Evolutionary conservation across 2,797 vertebrate species (phyloP).

Genomic region (Acanthopagrus latus): DNA sequence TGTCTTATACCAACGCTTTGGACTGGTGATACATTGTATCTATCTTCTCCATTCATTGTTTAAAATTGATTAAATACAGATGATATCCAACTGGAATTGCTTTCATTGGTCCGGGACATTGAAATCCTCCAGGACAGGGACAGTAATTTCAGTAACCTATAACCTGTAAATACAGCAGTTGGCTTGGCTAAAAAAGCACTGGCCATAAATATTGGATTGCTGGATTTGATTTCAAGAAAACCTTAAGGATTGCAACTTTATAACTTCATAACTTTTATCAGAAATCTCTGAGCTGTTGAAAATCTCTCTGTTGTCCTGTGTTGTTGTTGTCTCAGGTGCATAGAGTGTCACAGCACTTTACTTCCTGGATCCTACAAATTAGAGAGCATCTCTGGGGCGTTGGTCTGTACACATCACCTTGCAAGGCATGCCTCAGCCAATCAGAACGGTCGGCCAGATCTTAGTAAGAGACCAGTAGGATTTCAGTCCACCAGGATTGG

Average conservation of each 20-base stretch:
- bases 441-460: constrained; percentile 84
- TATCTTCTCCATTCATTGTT: no score
- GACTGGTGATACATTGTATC: no score
- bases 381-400: constrained; percentile 85
- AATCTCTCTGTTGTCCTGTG: constrained; percentile 14
- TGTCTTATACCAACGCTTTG: no score
- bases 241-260: background rate
- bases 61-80: no score
- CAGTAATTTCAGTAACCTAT: background rate
- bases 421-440: constrained; percentile 75
- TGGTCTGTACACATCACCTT: constrained; percentile 91
- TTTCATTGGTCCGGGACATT: no score
- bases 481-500: constrained; percentile 56
- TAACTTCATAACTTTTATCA: background rate
- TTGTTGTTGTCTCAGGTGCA: constrained; percentile 86
- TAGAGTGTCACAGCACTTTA: constrained; percentile 93
- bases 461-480: constrained; percentile 69
- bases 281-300: background rate
- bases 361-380: constrained; percentile 93
- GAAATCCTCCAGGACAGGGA: background rate
- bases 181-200: background rate
- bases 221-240: background rate
- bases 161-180: background rate
- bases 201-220: background rate
- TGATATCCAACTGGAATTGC: no score